Evolutionary conservation across 23 tunicate genomes (phyloP).

Genomic region (Trididemnum clinides): DNA sequence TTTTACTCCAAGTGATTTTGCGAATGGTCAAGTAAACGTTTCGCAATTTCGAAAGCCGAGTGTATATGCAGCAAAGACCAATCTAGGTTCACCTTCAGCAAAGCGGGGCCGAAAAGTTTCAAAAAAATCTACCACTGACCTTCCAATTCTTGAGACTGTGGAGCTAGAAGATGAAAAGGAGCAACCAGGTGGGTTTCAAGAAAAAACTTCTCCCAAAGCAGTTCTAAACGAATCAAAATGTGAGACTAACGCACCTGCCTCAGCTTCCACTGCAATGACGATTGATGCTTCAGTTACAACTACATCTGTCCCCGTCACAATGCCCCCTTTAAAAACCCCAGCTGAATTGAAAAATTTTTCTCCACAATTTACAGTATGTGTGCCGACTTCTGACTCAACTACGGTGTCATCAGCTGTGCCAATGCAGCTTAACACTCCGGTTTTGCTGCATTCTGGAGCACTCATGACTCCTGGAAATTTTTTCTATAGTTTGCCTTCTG

Average conservation of each 20-base stretch:
- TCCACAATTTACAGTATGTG: background rate
- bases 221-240: background rate
- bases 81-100: background rate
- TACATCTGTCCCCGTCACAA: background rate
- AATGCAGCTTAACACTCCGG: constrained; percentile 69
- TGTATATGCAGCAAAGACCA: background rate
- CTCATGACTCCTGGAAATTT: constrained; percentile 41
- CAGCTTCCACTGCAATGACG: background rate
- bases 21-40: constrained; percentile 48
- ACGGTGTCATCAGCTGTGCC: background rate
- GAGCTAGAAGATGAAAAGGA: background rate
- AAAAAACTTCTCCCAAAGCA: background rate
- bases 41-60: constrained; percentile 75
- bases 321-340: constrained; percentile 31
- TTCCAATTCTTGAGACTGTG: background rate
- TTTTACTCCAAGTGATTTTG: constrained; percentile 66
- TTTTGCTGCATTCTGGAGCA: constrained; percentile 60
- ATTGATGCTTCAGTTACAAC: background rate
- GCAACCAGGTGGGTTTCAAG: background rate
- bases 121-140: background rate
- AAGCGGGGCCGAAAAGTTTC: background rate
- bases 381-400: background rate
- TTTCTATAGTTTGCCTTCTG: constrained; percentile 41
- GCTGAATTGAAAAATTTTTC: constrained; percentile 25
- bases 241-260: background rate